A percentile compares a stretch with the other conserved stretches of the same genome.
Evolutionary conservation across 2,113 vertebrate species (phyloP).

Genomic region (Tichodroma muraria): DNA sequence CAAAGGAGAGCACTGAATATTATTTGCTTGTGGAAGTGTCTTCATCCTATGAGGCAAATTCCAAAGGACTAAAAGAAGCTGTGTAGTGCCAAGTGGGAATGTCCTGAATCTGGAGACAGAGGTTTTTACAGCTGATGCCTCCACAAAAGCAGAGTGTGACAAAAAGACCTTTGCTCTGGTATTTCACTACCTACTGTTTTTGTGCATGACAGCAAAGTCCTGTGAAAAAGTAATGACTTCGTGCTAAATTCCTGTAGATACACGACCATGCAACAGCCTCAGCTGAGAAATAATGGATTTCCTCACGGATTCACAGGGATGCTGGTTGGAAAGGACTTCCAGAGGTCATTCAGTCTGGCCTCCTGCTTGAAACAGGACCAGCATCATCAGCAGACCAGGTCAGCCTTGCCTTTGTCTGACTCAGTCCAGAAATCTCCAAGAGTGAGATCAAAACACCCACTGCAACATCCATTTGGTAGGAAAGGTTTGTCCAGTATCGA

Average conservation of each 20-base stretch:
- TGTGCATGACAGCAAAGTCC: neutral
- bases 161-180: neutral
- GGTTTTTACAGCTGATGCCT: neutral
- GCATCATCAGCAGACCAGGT: neutral
- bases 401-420: neutral
- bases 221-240: neutral
- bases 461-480: neutral
- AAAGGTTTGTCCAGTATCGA: neutral
- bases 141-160: neutral
- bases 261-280: accelerated
- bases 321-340: neutral
- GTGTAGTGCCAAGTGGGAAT: neutral
- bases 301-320: neutral
- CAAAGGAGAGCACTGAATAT: neutral
- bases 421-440: neutral
- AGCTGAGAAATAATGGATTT: neutral
- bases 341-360: neutral
- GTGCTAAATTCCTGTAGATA: neutral
- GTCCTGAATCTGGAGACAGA: neutral
- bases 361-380: neutral
- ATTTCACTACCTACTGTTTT: neutral
- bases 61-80: neutral
- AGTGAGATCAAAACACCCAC: neutral
- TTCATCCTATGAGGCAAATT: neutral
- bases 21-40: neutral